phyloP scores from a whole-genome alignment of 1,140 invertebrate species.

The Chironomus tepperi region DNA sequence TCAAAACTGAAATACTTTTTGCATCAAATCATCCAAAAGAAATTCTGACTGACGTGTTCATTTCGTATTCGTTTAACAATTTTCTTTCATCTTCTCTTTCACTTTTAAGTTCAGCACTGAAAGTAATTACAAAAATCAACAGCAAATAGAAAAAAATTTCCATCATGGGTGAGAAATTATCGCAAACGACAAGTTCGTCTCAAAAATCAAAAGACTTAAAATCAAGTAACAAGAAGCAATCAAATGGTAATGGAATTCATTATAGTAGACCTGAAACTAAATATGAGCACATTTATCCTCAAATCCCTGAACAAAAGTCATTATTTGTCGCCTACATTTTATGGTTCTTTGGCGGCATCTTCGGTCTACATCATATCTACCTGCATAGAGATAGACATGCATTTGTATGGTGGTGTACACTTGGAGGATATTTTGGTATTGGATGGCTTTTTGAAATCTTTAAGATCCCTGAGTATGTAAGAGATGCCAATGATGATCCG shows the following conservation, averaged over 20 bases:
- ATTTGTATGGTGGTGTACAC: constrained; percentile 75
- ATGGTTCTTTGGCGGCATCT: constrained; percentile 79
- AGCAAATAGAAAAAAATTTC: not conserved
- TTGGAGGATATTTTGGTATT: constrained; percentile 76
- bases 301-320: constrained; percentile 48
- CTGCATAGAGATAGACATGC: constrained; percentile 81
- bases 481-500: constrained; percentile 73
- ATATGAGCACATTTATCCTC: constrained; percentile 15
- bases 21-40: not conserved
- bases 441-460: constrained; percentile 84
- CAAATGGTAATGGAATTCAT: not conserved
- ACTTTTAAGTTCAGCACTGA: not conserved
- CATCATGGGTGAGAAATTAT: not conserved
- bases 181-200: not conserved
- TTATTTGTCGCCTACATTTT: constrained; percentile 65
- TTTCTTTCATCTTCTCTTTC: not conserved
- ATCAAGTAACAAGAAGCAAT: not conserved
- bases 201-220: not conserved
- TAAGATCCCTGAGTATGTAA: constrained; percentile 76
- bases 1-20: no score
- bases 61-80: not conserved
- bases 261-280: not conserved
- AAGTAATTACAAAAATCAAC: not conserved
- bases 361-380: constrained; percentile 88
- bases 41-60: not conserved